phyloP scores from a whole-genome alignment of 2,888 invertebrate genomes.

The Melanophora roralis region DNA sequence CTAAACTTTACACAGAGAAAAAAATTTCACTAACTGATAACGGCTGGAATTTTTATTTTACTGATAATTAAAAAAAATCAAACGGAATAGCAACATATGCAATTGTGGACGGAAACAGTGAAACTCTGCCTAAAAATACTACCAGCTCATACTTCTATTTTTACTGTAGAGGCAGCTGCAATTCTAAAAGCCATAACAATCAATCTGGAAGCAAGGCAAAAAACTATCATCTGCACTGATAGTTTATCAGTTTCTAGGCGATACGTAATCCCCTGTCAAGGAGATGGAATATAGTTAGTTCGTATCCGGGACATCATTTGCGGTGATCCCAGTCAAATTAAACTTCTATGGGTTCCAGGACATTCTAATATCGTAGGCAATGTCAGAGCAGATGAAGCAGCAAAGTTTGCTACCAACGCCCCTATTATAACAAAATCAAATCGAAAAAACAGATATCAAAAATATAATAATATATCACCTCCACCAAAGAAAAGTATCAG shows the following conservation, averaged over 20 bases:
- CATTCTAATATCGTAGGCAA: too few relatives aligned
- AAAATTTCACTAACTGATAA: background rate
- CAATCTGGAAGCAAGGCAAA: background rate
- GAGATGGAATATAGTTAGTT: conserved; percentile 1
- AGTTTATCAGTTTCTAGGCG: background rate
- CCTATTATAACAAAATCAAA: background rate
- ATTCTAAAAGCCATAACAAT: too few relatives aligned
- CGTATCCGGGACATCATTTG: background rate
- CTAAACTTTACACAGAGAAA: background rate
- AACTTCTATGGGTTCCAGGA: too few relatives aligned
- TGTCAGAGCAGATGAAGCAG: too few relatives aligned
- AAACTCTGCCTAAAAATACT: background rate
- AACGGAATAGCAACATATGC: too few relatives aligned
- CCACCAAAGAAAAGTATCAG: too few relatives aligned
- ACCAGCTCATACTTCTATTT: background rate
- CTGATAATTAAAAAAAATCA: background rate
- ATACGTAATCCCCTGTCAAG: background rate
- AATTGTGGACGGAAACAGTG: background rate
- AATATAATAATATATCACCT: background rate
- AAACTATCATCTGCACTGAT: background rate
- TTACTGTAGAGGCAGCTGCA: background rate
- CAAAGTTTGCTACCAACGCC: too few relatives aligned
- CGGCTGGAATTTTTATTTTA: conserved; percentile 10
- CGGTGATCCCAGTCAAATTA: too few relatives aligned
- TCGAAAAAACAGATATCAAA: background rate